Percentiles rank a stretch among this genome's conserved stretches.
Evolutionary conservation across 2,113 vertebrate genomes (phyloP).

Genomic region (Albula goreensis): DNA sequence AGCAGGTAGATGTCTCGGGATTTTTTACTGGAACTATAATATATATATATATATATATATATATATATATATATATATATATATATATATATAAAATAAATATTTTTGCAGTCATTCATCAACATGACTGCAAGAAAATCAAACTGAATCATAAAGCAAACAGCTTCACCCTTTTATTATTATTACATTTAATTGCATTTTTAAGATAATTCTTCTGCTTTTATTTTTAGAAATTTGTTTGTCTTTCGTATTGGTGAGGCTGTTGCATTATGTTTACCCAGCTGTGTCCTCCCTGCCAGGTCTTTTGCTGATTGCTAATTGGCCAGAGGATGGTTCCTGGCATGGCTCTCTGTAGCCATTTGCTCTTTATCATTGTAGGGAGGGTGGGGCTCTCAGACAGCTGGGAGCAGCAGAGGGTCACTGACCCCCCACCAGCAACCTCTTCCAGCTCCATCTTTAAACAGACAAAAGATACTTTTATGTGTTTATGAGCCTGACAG

Average conservation of each 20-base stretch:
- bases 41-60: too few relatives aligned
- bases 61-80: too few relatives aligned
- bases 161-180: too few relatives aligned
- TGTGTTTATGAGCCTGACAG: neutral
- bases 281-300: neutral
- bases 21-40: too few relatives aligned
- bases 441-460: neutral
- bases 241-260: neutral
- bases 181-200: too few relatives aligned
- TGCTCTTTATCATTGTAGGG: neutral
- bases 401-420: slow-evolving; percentile 8
- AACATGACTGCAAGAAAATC: too few relatives aligned
- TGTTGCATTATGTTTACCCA: neutral
- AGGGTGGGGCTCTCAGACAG: neutral
- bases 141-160: too few relatives aligned
- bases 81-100: too few relatives aligned
- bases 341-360: neutral
- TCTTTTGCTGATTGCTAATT: neutral
- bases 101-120: too few relatives aligned
- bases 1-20: too few relatives aligned
- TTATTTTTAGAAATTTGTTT: neutral
- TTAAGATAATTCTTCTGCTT: neutral
- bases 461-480: slow-evolving; percentile 7
- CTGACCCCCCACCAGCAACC: neutral
- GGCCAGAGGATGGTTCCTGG: neutral